Base-by-base conservation (phyloP, 2,113 vertebrate species). In the Narcine bancroftii region DNA sequence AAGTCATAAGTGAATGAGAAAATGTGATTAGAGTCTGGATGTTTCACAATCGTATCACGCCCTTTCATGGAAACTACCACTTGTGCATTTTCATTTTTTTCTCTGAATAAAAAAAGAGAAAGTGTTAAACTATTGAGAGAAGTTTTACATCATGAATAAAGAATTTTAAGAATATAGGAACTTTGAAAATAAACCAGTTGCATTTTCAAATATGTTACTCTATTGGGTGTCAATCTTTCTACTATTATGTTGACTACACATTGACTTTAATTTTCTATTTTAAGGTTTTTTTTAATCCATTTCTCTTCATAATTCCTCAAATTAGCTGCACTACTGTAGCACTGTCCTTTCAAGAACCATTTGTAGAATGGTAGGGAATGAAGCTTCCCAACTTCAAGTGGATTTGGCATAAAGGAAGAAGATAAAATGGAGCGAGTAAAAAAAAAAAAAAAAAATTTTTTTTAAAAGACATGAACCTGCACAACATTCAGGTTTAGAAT, bases 1-100 rank as follows among this genome's bases (percentile, higher is more conserved):
- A 97, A 96, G 93, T 99, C 98, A 0, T 97, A 99, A 29, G 42
- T 94, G 93, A 99, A 99, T 79, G 45, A 95, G 93, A 97, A 96
- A n/a, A 92, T 94, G 93, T 98, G 97, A 92, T 96, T 97, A 93
- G 96, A 96, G 92, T 95, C 95, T 0, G 97, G 97, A 93, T 98
- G 97, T 42, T 93, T 96, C 92, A 99, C 96, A 0, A 95, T 21
- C 5, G 97, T 96, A 93, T 98, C 97, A n/a, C 97, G 96, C 11
- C 95, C 96, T 0, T 93, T 94, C 96, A 97, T 95, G 93, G 97
- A 98, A 93, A 99, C 95, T 0, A 97, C 97, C 91, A 96, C 97
- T 1, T 93, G 11, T 0, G 94, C 93, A 13, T 96, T 96, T 93
- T 98, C 97, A 33, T 92, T 95, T 94, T 95, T 96, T 94, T 99